Conservation (phyloP, 2,113 vertebrate genomes). For the Sinocyclocheilus maitianheensis region DNA sequence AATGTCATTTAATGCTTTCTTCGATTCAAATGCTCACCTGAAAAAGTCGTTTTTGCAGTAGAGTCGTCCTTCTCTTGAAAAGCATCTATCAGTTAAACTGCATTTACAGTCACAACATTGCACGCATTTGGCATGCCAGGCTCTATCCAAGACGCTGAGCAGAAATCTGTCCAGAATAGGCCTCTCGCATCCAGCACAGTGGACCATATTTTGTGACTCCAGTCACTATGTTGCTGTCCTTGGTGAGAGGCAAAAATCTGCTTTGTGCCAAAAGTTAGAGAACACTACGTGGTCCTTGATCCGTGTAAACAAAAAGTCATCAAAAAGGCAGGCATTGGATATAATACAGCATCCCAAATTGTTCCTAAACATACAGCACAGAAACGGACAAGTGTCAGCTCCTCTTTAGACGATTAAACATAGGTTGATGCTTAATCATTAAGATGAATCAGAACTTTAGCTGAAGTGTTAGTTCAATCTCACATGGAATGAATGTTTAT, state of each 20-base stretch:
- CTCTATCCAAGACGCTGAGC: slow-evolving; percentile 96
- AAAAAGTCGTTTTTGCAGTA: slow-evolving; percentile 99
- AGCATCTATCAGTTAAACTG: slow-evolving; percentile 97
- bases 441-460: neutral
- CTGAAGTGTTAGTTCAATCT: neutral
- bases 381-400: neutral
- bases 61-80: slow-evolving; percentile 94
- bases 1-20: neutral
- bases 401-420: neutral
- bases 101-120: slow-evolving; percentile 99
- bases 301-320: slow-evolving; percentile 17
- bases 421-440: neutral
- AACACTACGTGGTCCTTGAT: slow-evolving; percentile 30
- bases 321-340: slow-evolving; percentile 16
- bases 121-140: slow-evolving; percentile 97
- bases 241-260: neutral
- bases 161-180: slow-evolving; percentile 96
- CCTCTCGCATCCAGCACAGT: slow-evolving; percentile 95
- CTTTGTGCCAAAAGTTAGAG: neutral
- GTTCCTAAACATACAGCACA: neutral
- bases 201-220: slow-evolving; percentile 87
- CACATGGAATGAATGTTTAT: neutral
- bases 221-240: slow-evolving; percentile 18
- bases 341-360: slow-evolving; percentile 23
- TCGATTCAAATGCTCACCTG: slow-evolving; percentile 74